Evolutionary conservation across 2,888 invertebrate species (phyloP).

Genomic region (Pelosia muscerda): DNA sequence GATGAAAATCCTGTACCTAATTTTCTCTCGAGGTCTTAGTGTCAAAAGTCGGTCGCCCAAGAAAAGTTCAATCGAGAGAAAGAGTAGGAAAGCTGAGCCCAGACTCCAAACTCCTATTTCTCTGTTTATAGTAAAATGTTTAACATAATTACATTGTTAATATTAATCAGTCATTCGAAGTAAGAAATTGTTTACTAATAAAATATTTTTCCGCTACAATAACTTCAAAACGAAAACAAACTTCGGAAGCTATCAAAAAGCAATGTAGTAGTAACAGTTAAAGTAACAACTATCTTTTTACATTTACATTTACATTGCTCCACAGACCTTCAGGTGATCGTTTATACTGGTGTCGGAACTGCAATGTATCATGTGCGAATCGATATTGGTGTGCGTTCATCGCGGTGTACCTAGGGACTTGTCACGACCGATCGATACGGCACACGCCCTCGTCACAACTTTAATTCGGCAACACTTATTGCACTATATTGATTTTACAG

Average conservation of each 20-base stretch:
- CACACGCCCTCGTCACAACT: conserved; percentile 52
- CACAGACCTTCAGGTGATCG: conserved; percentile 28
- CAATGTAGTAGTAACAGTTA: conserved; percentile 18
- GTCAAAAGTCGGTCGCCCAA: too few species aligned
- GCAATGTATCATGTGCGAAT: conserved; percentile 31
- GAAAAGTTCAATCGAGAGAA: too few species aligned
- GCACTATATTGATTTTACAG: conserved; percentile 6
- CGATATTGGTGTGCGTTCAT: conserved; percentile 26
- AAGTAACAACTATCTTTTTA: not conserved
- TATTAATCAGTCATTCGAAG: not conserved
- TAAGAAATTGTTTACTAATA: conserved; percentile 14
- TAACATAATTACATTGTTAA: too few species aligned
- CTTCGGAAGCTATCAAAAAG: conserved; percentile 25
- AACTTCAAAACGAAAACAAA: conserved; percentile 8
- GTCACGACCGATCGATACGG: conserved; percentile 67
- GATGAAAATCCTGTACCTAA: too few species aligned
- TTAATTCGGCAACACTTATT: conserved; percentile 37
- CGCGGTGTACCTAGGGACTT: conserved; percentile 49
- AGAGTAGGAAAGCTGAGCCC: too few species aligned
- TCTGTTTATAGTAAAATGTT: too few species aligned
- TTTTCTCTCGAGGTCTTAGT: too few species aligned
- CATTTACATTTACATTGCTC: conserved; percentile 34
- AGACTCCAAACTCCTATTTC: too few species aligned
- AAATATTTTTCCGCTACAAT: conserved; percentile 16
- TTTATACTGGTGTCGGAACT: conserved; percentile 10